Base-by-base conservation (phyloP, 1,140 invertebrate species). In the Mactra quadrangularis region DNA sequence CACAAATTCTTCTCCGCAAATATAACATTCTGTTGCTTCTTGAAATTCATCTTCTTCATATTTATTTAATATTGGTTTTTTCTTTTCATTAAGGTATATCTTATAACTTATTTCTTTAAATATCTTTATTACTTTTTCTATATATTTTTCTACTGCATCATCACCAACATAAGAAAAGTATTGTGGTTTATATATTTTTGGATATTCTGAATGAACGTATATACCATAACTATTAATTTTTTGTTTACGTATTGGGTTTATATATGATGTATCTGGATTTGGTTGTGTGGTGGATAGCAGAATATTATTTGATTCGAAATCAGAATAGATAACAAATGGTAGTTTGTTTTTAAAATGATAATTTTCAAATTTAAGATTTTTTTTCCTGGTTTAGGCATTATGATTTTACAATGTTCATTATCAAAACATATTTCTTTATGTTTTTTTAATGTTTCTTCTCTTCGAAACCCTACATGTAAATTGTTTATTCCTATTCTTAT, bases 181-280 rank as follows among this genome's bases (percentile, higher is more conserved):
- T 41, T 41, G 6, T 41, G 38, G 15, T 41, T 41, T 15, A 41
- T 7, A 41, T 41, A 41, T 41, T 7, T 41, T 41, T 41, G 38
- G 38, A 7, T 7, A 41, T 41, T 41, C 15, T 41, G 6, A 41
- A 41, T 15, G 38, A 7, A 41, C 38, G 38, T 81, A 57, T 9
- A 81, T 68, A 57, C 77, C 77, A 81, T 81, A 81, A 81, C 64
- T 81, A 81, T 81, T 81, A 25, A 81, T 31, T 81, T 53, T 35
- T 81, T 82, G 70, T 72, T 82, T 82, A 52, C 41, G 45, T 64
- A 64, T 83, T 75, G 38, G 7, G 19, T 83, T 75, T 68, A 22
- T 66, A 53, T 74, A 74, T 50, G 79, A 74, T 72, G 50, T 31
- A 22, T 82, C 50, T 27, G 68, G 33, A 38, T 83, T 35, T 38